A percentile compares a stretch with the other conserved stretches of the same genome.
Conservation (phyloP, 1,140 invertebrate species). For the Calosoma granatense region DNA sequence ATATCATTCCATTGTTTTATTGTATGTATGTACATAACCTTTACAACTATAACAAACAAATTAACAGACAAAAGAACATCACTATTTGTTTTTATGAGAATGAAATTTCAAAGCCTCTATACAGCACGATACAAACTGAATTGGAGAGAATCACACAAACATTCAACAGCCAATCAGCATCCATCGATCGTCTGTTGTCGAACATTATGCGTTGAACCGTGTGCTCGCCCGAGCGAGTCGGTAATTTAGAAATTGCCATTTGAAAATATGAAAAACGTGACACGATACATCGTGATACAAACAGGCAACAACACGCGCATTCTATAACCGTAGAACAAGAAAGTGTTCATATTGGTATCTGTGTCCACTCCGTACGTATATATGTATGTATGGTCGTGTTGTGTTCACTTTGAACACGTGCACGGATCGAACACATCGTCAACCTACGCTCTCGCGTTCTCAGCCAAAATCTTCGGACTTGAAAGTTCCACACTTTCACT, state of each 20-base stretch:
- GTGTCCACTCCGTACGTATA: not conserved
- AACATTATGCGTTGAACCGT: conserved; percentile 12
- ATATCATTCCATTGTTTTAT: not conserved
- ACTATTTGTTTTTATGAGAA: no score
- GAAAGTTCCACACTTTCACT: not conserved
- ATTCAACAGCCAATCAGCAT: no score
- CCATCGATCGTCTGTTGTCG: no score
- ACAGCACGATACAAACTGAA: no score
- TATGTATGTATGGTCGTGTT: not conserved
- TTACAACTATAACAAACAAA: not conserved
- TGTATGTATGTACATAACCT: not conserved
- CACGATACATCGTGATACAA: conserved; percentile 5
- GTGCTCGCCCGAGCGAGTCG: conserved; percentile 10
- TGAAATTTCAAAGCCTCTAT: no score
- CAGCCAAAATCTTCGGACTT: not conserved
- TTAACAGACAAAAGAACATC: no score
- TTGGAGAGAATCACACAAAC: no score
- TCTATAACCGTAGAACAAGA: not conserved
- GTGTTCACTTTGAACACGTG: not conserved
- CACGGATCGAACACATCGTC: not conserved
- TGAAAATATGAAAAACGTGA: conserved; percentile 21
- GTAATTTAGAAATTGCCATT: conserved; percentile 22
- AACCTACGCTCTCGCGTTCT: not conserved
- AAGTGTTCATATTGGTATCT: not conserved
- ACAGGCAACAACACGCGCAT: not conserved